Percentiles rank a stretch among this genome's conserved stretches.
These are phyloP conservation scores for Pomacea canaliculata DNA, from an alignment of 2,888 invertebrate species.

Conservation along the genomic window DNA sequence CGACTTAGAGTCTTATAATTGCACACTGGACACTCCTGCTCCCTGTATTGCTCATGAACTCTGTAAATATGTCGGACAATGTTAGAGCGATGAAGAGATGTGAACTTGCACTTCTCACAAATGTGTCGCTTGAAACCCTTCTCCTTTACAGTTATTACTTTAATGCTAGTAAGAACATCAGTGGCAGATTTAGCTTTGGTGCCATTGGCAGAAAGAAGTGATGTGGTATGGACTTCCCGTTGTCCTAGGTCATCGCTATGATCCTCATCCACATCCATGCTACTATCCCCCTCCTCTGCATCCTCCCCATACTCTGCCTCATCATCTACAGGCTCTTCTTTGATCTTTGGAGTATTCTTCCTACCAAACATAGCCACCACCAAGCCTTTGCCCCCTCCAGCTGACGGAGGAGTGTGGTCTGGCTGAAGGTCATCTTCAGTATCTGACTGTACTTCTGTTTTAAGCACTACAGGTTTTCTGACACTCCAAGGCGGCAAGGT, in stretches of 20 bases:
- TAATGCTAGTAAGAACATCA: slow-evolving; percentile 39
- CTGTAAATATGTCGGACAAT: slow-evolving; percentile 39
- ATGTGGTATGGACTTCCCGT: slow-evolving; percentile 9
- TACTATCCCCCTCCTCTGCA: neutral
- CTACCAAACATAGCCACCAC: slow-evolving; percentile 41
- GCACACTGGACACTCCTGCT: slow-evolving; percentile 36
- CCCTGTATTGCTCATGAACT: slow-evolving; percentile 40
- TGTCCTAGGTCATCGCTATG: neutral
- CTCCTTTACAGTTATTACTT: slow-evolving; percentile 36
- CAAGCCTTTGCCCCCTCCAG: slow-evolving; percentile 14
- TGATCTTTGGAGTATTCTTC: slow-evolving; percentile 17
- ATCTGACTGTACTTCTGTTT: slow-evolving; percentile 11
- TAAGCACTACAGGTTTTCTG: slow-evolving; percentile 12
- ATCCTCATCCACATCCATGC: neutral
- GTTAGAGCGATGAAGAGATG: slow-evolving; percentile 40
- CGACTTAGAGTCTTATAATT: slow-evolving; percentile 40
- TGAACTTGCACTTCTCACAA: slow-evolving; percentile 40
- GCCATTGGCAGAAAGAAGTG: slow-evolving; percentile 19
- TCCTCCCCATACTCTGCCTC: slow-evolving; percentile 4
- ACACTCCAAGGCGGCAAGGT: slow-evolving; percentile 17
- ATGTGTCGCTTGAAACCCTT: slow-evolving; percentile 34
- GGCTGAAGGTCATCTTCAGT: slow-evolving; percentile 12
- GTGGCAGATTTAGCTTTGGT: slow-evolving; percentile 28
- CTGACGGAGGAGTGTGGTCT: neutral
- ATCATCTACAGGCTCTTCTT: slow-evolving; percentile 15